phyloP scores from a whole-genome alignment of 2,113 vertebrate species.

The Elephantulus edwardii region DNA sequence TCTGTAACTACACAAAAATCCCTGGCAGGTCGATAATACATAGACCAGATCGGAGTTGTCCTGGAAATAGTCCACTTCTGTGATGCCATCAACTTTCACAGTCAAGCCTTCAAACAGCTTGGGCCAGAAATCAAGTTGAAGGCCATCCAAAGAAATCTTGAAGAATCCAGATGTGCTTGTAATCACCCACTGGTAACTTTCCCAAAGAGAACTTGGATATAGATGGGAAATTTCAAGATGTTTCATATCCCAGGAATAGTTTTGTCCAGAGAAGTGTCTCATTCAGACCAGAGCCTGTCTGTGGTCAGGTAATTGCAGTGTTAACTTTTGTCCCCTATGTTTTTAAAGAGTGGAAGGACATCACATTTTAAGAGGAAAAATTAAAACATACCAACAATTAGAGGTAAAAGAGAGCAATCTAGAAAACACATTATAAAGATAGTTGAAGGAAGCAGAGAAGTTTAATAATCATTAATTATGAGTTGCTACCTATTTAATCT shows the following conservation, averaged over 20 bases:
- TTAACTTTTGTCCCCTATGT: neutral
- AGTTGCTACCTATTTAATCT: neutral
- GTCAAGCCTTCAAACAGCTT: neutral
- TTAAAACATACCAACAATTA: neutral
- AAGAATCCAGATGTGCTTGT: constrained; percentile 44
- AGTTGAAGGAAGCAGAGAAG: neutral
- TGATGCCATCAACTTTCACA: constrained; percentile 45
- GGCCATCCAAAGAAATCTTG: neutral
- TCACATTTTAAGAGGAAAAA: neutral
- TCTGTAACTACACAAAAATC: neutral
- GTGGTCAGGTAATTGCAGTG: neutral
- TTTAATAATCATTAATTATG: neutral
- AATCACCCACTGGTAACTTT: constrained; percentile 10
- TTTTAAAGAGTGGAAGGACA: neutral
- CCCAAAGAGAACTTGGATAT: constrained; percentile 28
- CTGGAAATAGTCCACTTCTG: neutral
- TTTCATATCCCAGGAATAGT: neutral
- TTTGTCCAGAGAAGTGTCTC: neutral
- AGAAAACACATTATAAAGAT: constrained; percentile 29
- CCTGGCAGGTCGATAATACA: constrained; percentile 20
- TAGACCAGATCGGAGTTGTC: neutral
- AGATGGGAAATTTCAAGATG: constrained; percentile 16
- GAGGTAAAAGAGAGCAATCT: neutral
- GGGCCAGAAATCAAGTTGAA: neutral
- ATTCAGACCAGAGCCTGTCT: neutral